Base-by-base conservation (phyloP, 35 echinoderm and acorn worm genomes). In the Ophioderma brevispina region DNA sequence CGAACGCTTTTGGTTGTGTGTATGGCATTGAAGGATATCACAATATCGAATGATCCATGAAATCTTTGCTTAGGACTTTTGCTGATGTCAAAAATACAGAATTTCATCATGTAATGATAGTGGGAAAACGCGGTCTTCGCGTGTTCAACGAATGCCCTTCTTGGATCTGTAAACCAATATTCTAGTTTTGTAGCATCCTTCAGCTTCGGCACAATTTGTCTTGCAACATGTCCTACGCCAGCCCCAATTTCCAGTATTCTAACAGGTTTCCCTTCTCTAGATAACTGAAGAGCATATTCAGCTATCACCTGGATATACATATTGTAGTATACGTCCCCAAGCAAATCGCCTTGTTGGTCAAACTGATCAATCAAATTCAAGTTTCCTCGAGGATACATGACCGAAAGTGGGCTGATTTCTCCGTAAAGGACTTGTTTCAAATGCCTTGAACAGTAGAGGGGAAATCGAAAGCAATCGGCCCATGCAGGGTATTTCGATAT, bases 271-370 rank as follows among this genome's bases (percentile, higher is more conserved):
- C 76, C 76, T 35, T 77, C 10, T 77, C 76, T 77, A 13, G 34
- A 35, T 28, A 77, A 77, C 76, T 77, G 8, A 13, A 13, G 76
- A 77, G 76, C n/a, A 77, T 77, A 77, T 35, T 77, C 76, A 77
- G 76, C 76, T 77, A 77, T 77, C 28, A 77, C 10, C 76, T 77
- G 76, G 10, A 77, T 77, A 28, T 77, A 77, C 76, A 77, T 77
- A 30, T 77, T 77, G 76, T 77, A 77, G 76, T 13, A 77, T 77
- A 77, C 76, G 76, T 77, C 25, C 34, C 76, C 76, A 13, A 77
- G 76, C 28, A 77, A 28, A 77, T 77, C 76, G 76, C 76, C 76
- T 10, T 13, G 76, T 77, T 77, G 8, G 76, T 77, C 76, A 35
- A 77, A 77, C 76, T 77, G 34, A 30, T 77, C 8, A 10, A 77